Evolutionary conservation across 2,113 vertebrate genomes (phyloP), one percentile per base, ranked within the genome.

Genomic region (Stigmatopora nigra): DNA sequence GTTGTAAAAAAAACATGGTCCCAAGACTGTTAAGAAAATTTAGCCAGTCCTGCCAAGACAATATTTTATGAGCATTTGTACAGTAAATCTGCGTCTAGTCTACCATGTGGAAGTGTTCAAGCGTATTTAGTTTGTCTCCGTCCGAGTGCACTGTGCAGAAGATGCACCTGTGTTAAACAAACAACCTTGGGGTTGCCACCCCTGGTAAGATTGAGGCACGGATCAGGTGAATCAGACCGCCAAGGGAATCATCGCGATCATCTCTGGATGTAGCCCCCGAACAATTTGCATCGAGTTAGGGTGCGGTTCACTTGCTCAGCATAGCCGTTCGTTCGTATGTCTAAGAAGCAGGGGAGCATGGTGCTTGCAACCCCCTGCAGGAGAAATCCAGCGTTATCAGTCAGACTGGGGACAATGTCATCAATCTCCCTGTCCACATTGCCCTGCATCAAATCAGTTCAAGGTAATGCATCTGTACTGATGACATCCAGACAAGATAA

Each of bases 381-480:
- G 88, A 79, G 78, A 79, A 85, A 86, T 88, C 85, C 84, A 84
- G 83, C 84, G 83, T 89, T 88, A 92, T 90, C 87, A 87, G 80
- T 87, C 87, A 82, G 80, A 86, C 76, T 84, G 78, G 76, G 78
- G 86, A 89, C 85, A 86, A 57, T 75, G n/a, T 86, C 86, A 90
- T 89, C 88, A 87, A 89, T 88, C 86, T 89, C 81, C 73, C 76
- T 69, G 79, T 84, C 85, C 80, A 58, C 69, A 82, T 65, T 81
- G 80, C 77, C 61, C 75, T 62, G 76, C 79, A 75, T 86, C 77
- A 83, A 83, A 80, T 82, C 77, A 76, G 80, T 81, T 41, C 66
- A 69, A 63, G 69, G 67, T 79, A 79, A 81, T 79, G 78, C 78
- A 77, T 83, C 80, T 77, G 77, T 16, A 35, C 67, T 63, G 72